These are phyloP conservation scores for Microtus montanus DNA, from an alignment of 2,113 vertebrate species.

Conservation along the genomic window DNA sequence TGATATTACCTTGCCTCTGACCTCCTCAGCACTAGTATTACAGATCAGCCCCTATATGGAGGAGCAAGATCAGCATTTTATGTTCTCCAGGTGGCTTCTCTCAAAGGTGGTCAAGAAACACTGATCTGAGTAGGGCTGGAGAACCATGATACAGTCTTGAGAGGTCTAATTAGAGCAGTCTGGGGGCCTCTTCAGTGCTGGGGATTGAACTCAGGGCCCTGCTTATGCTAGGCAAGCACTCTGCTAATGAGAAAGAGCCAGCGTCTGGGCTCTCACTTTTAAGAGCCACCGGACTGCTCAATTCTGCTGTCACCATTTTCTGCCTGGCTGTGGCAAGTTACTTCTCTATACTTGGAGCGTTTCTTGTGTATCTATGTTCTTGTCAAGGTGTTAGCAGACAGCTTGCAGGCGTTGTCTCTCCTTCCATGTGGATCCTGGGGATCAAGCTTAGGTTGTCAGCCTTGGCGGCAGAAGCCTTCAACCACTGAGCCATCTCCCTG, in stretches of 20 bases:
- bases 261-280: background rate
- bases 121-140: background rate
- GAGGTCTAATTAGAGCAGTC: background rate
- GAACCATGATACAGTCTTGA: background rate
- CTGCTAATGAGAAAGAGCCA: background rate
- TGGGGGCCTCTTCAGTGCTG: background rate
- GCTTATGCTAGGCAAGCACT: background rate
- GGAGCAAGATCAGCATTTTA: background rate
- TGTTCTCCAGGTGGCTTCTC: background rate
- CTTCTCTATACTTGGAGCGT: background rate
- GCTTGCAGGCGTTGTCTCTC: background rate
- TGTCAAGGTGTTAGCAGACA: background rate
- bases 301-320: background rate
- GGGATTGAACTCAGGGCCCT: background rate
- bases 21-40: background rate
- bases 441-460: background rate
- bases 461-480: background rate
- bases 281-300: background rate
- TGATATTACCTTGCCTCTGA: background rate
- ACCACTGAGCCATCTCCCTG: background rate
- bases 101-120: background rate
- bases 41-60: background rate
- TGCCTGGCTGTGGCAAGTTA: conserved; percentile 34
- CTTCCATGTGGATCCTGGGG: background rate
- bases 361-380: background rate